Conservation (phyloP, 2,113 vertebrate genomes). For the Grantiella picta region DNA sequence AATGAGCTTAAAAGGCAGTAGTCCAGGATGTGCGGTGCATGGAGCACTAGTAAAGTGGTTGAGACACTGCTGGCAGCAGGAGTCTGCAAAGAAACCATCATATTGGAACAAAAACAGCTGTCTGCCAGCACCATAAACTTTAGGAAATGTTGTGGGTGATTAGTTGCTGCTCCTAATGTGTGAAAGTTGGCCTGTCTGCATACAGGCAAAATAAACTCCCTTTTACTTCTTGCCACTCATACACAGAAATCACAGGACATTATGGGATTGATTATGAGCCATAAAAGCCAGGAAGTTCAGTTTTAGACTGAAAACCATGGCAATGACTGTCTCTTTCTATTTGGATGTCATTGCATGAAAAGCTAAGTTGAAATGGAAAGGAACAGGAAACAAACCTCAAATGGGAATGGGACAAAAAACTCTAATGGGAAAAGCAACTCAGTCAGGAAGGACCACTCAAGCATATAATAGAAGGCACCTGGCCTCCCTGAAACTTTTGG, state of each 20-base stretch:
- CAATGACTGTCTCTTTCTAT: constrained; percentile 27
- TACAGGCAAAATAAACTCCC: constrained; percentile 29
- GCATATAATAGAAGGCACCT: constrained; percentile 36
- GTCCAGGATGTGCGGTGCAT: not conserved
- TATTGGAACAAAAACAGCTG: constrained; percentile 42
- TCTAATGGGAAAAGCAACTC: constrained; percentile 25
- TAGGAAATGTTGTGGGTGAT: constrained; percentile 57
- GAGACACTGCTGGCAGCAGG: constrained; percentile 24
- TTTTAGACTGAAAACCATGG: not conserved
- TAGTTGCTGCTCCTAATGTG: constrained; percentile 55
- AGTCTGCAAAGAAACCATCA: constrained; percentile 14
- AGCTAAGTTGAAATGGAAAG: constrained; percentile 32
- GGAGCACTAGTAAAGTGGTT: not conserved
- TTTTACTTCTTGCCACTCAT: constrained; percentile 10
- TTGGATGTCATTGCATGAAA: not conserved
- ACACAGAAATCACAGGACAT: not conserved
- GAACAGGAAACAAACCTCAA: constrained; percentile 31
- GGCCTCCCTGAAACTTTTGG: not conserved
- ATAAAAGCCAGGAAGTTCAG: constrained; percentile 44
- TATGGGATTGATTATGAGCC: constrained; percentile 32
- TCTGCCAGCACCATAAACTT: constrained; percentile 42
- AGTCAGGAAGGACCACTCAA: constrained; percentile 5
- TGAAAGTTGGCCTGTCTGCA: constrained; percentile 55
- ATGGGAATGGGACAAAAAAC: not conserved
- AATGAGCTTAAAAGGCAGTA: not conserved